These are phyloP conservation scores for Colinus virginianus DNA, from an alignment of 2,113 vertebrate genomes.

Conservation along the genomic window DNA sequence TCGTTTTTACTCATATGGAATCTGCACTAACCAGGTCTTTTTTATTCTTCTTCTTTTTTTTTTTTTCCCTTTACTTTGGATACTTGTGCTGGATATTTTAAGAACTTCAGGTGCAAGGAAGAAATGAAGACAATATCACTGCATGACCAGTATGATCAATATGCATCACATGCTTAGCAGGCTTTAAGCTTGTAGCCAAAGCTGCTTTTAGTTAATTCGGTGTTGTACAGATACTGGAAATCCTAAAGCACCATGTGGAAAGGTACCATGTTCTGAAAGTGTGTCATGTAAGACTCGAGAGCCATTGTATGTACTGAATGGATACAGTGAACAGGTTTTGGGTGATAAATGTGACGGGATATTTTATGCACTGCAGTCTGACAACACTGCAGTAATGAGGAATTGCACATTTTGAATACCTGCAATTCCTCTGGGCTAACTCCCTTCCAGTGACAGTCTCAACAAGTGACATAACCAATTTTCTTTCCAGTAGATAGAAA, in stretches of 20 bases:
- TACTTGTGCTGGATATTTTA: neutral
- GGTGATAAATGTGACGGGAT: neutral
- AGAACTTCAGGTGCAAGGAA: neutral
- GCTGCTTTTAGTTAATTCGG: neutral
- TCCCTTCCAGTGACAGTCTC: neutral
- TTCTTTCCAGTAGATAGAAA: neutral
- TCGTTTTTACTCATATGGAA: neutral
- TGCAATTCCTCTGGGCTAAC: neutral
- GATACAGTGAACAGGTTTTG: neutral
- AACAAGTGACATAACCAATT: neutral
- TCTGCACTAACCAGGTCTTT: neutral
- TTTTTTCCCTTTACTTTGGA: neutral
- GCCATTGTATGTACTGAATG: neutral
- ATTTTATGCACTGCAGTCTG: neutral
- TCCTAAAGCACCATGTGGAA: neutral
- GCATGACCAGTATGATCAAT: neutral
- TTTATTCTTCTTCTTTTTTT: neutral
- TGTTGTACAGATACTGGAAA: neutral
- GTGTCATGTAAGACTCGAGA: neutral
- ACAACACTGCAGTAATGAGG: neutral
- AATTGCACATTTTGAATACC: neutral
- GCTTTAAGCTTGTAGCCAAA: neutral
- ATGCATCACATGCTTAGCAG: neutral
- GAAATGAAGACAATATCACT: neutral
- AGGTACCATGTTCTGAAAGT: neutral